Evolutionary conservation across 2,888 invertebrate species (phyloP).

Genomic region (Lomographa bimaculata): DNA sequence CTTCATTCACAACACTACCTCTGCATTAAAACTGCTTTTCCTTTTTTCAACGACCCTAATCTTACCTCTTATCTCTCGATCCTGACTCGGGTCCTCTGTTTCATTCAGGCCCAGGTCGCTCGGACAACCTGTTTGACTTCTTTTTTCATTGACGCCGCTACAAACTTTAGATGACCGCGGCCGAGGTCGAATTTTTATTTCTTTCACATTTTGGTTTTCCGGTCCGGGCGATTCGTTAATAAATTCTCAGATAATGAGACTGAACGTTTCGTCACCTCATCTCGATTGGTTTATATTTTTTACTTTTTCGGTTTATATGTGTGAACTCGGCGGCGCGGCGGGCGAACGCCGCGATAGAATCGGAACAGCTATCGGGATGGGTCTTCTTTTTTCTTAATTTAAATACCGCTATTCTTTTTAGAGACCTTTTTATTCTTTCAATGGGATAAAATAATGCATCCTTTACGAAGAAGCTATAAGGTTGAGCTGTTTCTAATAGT

Average conservation of each 20-base stretch:
- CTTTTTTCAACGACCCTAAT: constrained; percentile 76
- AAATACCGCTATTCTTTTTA: constrained; percentile 75
- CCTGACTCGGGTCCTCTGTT: constrained; percentile 76
- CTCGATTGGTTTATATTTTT: constrained; percentile 79
- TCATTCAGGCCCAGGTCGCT: constrained; percentile 78
- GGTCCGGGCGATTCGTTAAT: constrained; percentile 82
- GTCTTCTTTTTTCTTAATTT: constrained; percentile 76
- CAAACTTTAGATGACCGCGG: constrained; percentile 80
- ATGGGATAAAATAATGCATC: constrained; percentile 24
- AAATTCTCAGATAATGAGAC: constrained; percentile 84
- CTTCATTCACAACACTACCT: constrained; percentile 81
- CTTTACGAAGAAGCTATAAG: constrained; percentile 3
- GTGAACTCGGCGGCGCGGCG: constrained; percentile 79
- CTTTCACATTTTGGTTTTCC: constrained; percentile 83
- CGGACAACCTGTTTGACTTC: constrained; percentile 78
- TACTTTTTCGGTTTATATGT: constrained; percentile 74
- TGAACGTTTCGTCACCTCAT: constrained; percentile 84
- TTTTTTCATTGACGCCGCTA: constrained; percentile 81
- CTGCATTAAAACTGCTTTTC: constrained; percentile 77
- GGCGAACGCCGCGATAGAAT: constrained; percentile 68
- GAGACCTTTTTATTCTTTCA: constrained; percentile 32
- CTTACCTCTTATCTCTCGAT: constrained; percentile 79
- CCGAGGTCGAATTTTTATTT: constrained; percentile 83
- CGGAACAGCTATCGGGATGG: constrained; percentile 66
- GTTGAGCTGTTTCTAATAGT: no score